Conservation (phyloP, 2,113 vertebrate genomes). For the Ariopsis seemanni region DNA sequence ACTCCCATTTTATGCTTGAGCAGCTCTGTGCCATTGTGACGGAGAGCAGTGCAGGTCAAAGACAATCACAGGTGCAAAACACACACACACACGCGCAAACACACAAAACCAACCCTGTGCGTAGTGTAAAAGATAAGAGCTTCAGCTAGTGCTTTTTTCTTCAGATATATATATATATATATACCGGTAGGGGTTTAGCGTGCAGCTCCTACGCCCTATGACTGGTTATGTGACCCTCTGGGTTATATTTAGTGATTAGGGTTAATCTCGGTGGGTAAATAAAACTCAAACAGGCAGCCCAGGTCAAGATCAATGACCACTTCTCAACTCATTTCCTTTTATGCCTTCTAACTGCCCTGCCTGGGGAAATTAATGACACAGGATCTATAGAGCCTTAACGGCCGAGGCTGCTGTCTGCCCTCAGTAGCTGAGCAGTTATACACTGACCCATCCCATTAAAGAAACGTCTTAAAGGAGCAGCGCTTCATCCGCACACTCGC, state of each 20-base stretch:
- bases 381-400: slow-evolving; percentile 71
- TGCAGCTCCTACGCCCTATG: slow-evolving; percentile 1
- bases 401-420: slow-evolving; percentile 33
- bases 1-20: slow-evolving; percentile 91
- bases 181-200: background rate
- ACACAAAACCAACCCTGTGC: background rate
- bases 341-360: slow-evolving; percentile 73
- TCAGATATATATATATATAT: background rate
- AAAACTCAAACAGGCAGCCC: slow-evolving; percentile 52
- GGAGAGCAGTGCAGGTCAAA: slow-evolving; percentile 65
- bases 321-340: slow-evolving; percentile 80
- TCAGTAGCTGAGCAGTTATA: slow-evolving; percentile 13
- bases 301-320: slow-evolving; percentile 75
- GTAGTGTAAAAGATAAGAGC: background rate
- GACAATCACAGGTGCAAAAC: slow-evolving; percentile 72
- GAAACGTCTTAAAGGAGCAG: slow-evolving; percentile 32
- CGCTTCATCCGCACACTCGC: background rate
- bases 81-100: slow-evolving; percentile 14
- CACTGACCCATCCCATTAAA: slow-evolving; percentile 42
- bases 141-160: background rate
- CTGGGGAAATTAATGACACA: slow-evolving; percentile 72
- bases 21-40: slow-evolving; percentile 79
- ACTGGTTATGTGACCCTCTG: slow-evolving; percentile 34
- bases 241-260: slow-evolving; percentile 45
- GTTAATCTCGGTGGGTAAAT: slow-evolving; percentile 54